These are phyloP conservation scores for Thysanoteuthis rhombus DNA, from an alignment of 2,888 invertebrate species.

Conservation along the genomic window DNA sequence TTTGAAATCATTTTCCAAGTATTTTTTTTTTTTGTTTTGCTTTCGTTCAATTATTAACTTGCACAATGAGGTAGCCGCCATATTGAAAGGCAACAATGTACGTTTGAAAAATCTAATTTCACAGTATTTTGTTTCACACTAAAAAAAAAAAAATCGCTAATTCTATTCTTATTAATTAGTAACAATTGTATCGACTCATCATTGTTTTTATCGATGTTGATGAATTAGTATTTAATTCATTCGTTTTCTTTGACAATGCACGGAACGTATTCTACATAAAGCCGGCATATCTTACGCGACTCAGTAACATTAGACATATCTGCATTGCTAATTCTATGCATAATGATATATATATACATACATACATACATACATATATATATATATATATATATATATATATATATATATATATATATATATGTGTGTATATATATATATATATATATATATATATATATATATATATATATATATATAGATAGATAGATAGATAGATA, in stretches of 20 bases:
- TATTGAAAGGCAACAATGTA: too few relatives aligned
- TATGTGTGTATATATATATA: background rate
- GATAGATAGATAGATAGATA: too few relatives aligned
- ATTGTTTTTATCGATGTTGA: background rate
- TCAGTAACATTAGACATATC: background rate
- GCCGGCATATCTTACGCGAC: background rate
- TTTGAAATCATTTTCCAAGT: too few relatives aligned
- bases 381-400: constrained; percentile 12
- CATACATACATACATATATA: background rate
- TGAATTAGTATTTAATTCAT: too few relatives aligned
- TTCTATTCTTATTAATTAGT: background rate
- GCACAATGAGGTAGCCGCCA: too few relatives aligned
- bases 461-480: too few relatives aligned
- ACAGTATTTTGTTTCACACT: too few relatives aligned
- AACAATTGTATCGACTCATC: background rate
- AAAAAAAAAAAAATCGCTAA: too few relatives aligned
- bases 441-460: background rate
- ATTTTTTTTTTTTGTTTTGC: too few relatives aligned
- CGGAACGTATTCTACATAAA: background rate
- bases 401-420: background rate
- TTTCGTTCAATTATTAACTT: too few relatives aligned
- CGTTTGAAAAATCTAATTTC: too few relatives aligned
- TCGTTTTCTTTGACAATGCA: too few relatives aligned
- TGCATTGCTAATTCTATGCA: background rate
- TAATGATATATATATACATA: background rate